These are phyloP conservation scores for Rhinogobius similis DNA, from an alignment of 2,113 vertebrate species.

Conservation along the genomic window DNA sequence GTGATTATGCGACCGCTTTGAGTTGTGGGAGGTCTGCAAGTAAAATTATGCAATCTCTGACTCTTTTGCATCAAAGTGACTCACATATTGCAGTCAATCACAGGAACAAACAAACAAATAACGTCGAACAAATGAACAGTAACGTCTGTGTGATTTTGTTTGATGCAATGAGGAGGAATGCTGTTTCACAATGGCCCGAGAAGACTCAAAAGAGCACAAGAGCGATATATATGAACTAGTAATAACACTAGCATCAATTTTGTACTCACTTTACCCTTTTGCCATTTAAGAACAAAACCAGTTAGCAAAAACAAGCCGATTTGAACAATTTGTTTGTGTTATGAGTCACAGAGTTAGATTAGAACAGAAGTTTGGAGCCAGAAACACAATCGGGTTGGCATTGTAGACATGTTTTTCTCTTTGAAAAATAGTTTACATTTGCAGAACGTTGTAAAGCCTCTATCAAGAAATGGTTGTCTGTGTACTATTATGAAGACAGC, in stretches of 20 bases:
- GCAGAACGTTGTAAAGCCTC: not conserved
- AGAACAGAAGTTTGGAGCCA: constrained; percentile 52
- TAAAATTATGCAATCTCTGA: constrained; percentile 31
- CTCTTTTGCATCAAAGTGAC: constrained; percentile 16
- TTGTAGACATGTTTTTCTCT: constrained; percentile 43
- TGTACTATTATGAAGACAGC: not conserved
- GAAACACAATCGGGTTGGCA: constrained; percentile 46
- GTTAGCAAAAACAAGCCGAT: constrained; percentile 58
- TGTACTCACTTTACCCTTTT: constrained; percentile 20
- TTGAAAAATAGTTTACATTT: constrained; percentile 36
- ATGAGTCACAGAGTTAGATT: constrained; percentile 51
- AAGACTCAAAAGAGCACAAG: constrained; percentile 46
- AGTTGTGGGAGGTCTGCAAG: constrained; percentile 9
- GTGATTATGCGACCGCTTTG: constrained; percentile 12
- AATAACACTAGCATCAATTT: constrained; percentile 1
- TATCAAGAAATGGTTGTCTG: not conserved
- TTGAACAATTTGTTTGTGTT: constrained; percentile 61
- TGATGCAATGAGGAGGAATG: not conserved
- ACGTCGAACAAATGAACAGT: constrained; percentile 1
- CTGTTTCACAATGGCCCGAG: constrained; percentile 65
- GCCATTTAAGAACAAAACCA: constrained; percentile 48
- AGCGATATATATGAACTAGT: not conserved
- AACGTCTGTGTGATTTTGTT: not conserved
- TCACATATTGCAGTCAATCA: constrained; percentile 15
- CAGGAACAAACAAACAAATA: constrained; percentile 21